phyloP scores from a whole-genome alignment of 1,140 invertebrate genomes.

The Microvelia longipes region DNA sequence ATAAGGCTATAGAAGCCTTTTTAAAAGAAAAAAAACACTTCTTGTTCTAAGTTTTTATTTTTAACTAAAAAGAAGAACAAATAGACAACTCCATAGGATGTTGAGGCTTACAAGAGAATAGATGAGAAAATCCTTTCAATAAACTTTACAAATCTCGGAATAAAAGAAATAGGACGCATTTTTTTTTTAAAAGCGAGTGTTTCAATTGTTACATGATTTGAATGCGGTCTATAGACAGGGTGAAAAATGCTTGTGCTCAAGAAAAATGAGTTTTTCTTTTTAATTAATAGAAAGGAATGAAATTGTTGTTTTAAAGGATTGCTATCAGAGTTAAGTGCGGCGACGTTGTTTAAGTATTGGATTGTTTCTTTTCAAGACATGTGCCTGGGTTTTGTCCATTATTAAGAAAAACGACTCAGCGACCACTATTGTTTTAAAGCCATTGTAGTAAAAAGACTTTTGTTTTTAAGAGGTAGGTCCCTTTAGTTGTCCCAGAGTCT shows the following conservation, averaged over 20 bases:
- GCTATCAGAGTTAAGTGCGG: neutral
- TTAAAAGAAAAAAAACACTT: no score
- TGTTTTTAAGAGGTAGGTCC: neutral
- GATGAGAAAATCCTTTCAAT: neutral
- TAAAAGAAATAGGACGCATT: neutral
- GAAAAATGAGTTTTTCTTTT: neutral
- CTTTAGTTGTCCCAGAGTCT: neutral
- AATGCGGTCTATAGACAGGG: neutral
- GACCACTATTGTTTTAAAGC: neutral
- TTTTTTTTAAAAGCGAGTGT: neutral
- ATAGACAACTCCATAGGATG: neutral
- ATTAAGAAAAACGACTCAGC: neutral
- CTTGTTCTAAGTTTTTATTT: no score
- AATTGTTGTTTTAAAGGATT: neutral
- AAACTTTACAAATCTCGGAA: neutral
- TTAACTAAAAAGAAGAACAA: neutral
- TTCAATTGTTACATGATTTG: neutral
- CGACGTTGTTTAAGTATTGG: neutral
- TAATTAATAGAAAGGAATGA: neutral
- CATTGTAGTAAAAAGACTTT: neutral
- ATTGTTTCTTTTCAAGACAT: neutral
- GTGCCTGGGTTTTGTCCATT: neutral
- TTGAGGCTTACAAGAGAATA: no score
- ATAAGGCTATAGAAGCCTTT: no score
- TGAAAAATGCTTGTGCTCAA: neutral